A percentile compares a stretch with the other conserved stretches of the same genome.
These are phyloP conservation scores for Myotis daubentonii DNA, from an alignment of 2,797 vertebrate species.

Conservation along the genomic window DNA sequence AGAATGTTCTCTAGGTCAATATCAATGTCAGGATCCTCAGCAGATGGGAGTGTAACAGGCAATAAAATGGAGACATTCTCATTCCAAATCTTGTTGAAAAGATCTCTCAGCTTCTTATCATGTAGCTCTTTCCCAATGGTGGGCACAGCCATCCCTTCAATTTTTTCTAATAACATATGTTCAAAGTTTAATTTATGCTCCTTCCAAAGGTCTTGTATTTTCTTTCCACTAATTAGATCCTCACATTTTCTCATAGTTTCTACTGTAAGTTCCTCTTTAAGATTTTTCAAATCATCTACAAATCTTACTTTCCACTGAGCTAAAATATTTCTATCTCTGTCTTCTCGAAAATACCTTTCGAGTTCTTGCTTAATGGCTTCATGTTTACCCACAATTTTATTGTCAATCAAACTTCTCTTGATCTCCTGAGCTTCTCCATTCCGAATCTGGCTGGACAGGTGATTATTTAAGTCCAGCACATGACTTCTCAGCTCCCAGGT, in stretches of 20 bases:
- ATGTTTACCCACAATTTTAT: constrained; percentile 32
- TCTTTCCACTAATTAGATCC: constrained; percentile 26
- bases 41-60: neutral
- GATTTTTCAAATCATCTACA: constrained; percentile 64
- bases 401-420: neutral
- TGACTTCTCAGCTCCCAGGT: constrained; percentile 84
- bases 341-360: constrained; percentile 73
- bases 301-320: constrained; percentile 77
- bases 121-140: constrained; percentile 13
- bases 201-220: constrained; percentile 45
- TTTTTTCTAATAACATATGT: constrained; percentile 71
- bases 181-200: constrained; percentile 68
- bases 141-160: constrained; percentile 35
- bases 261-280: constrained; percentile 56
- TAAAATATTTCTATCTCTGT: constrained; percentile 73
- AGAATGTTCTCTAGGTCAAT: constrained; percentile 76
- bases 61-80: constrained; percentile 39
- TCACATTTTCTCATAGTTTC: constrained; percentile 68
- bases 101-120: constrained; percentile 56
- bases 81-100: constrained; percentile 61
- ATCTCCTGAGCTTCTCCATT: constrained; percentile 67
- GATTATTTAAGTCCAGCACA: constrained; percentile 78
- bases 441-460: constrained; percentile 76
- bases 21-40: constrained; percentile 40
- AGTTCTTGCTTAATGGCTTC: constrained; percentile 64